phyloP scores from a whole-genome alignment of 1,140 invertebrate species.

The Anastatus disparis region DNA sequence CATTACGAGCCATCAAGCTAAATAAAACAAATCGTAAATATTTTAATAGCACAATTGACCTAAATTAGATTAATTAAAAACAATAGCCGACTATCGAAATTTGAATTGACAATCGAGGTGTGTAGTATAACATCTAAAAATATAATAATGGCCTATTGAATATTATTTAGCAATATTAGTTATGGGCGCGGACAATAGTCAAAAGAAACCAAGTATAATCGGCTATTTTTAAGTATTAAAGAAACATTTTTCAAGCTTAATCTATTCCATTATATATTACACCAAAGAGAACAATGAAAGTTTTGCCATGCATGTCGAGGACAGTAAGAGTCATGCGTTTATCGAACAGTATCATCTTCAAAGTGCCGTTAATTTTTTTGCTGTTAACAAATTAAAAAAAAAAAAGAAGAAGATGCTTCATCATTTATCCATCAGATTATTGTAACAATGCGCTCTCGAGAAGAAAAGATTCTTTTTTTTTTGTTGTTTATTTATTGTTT shows the following conservation, averaged over 20 bases:
- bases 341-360: constrained; percentile 51
- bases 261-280: background rate
- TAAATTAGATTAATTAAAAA: no score
- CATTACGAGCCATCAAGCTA: no score
- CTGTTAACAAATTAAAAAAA: background rate
- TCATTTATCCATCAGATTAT: background rate
- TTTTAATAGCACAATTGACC: no score
- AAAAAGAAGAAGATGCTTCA: background rate
- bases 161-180: constrained; percentile 14
- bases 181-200: constrained; percentile 6
- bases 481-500: no score
- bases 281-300: constrained; percentile 41
- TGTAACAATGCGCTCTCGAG: no score
- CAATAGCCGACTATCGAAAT: no score
- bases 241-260: no score
- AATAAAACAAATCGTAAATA: no score
- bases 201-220: background rate
- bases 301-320: constrained; percentile 42
- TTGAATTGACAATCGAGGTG: no score
- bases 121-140: no score
- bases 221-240: constrained; percentile 13
- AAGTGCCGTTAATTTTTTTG: constrained; percentile 43
- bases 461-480: no score
- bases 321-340: constrained; percentile 3
- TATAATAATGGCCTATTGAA: constrained; percentile 20